Evolutionary conservation across 1,140 invertebrate species (phyloP).

Genomic region (Drosophila lowei): DNA sequence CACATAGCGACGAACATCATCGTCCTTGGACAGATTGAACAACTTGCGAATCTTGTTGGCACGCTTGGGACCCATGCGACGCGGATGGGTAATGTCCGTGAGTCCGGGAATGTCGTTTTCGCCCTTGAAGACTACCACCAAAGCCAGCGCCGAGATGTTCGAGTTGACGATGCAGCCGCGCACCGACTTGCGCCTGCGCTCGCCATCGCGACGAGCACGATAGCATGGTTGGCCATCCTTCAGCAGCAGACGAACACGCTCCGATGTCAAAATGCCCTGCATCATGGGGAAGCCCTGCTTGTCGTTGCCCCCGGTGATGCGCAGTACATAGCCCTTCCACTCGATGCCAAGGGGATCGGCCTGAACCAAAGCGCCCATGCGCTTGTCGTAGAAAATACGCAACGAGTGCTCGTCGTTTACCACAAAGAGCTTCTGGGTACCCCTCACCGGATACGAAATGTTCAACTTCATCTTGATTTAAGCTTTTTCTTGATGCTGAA

Average conservation of each 20-base stretch:
- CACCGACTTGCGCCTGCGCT: conserved; percentile 98
- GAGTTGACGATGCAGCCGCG: conserved; percentile 98
- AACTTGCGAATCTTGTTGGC: conserved; percentile 98
- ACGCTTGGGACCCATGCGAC: conserved; percentile 98
- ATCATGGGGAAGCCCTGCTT: conserved; percentile 99
- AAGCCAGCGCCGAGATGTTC: conserved; percentile 95
- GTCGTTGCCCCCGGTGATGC: conserved; percentile 98
- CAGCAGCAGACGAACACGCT: conserved; percentile 95
- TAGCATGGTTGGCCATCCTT: conserved; percentile 98
- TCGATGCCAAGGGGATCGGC: conserved; percentile 96
- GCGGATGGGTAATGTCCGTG: conserved; percentile 96
- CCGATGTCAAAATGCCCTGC: conserved; percentile 98
- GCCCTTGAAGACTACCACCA: conserved; percentile 97
- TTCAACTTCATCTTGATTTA: conserved; percentile 91
- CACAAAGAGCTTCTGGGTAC: conserved; percentile 98
- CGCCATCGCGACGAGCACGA: conserved; percentile 95
- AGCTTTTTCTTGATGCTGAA: too few species aligned
- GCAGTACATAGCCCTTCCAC: conserved; percentile 94
- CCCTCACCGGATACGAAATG: conserved; percentile 97
- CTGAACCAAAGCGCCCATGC: conserved; percentile 91
- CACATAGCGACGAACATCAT: conserved; percentile 98
- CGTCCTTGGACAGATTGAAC: conserved; percentile 97
- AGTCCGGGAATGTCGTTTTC: conserved; percentile 97
- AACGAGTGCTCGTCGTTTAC: conserved; percentile 97
- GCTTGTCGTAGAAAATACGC: conserved; percentile 93